phyloP scores from a whole-genome alignment of 2,888 invertebrate genomes.

The Adelognathus sp. region DNA sequence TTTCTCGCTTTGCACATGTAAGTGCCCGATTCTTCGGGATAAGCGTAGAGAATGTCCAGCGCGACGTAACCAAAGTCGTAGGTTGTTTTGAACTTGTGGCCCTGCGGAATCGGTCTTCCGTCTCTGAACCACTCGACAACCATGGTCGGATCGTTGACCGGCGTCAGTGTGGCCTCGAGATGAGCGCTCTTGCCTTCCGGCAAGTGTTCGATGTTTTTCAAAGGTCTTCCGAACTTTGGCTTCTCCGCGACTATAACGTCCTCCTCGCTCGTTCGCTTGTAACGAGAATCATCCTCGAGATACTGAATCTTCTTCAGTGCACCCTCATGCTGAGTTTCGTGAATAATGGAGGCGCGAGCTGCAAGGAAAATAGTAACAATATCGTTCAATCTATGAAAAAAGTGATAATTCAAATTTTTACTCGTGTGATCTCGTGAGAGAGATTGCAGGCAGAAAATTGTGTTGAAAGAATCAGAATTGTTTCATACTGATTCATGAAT shows the following conservation, averaged over 20 bases:
- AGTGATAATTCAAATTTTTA: not conserved
- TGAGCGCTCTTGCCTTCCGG: conserved; percentile 95
- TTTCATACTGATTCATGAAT: not conserved
- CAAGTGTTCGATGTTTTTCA: conserved; percentile 91
- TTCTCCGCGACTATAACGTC: conserved; percentile 91
- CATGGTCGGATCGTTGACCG: conserved; percentile 99
- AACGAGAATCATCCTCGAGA: conserved; percentile 92
- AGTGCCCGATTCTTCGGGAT: conserved; percentile 97
- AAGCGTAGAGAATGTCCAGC: conserved; percentile 97
- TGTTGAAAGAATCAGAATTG: not conserved
- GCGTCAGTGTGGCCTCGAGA: conserved; percentile 96
- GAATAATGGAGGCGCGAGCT: conserved; percentile 92
- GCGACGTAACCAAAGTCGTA: conserved; percentile 99
- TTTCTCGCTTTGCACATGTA: conserved; percentile 98
- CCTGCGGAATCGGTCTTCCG: conserved; percentile 94
- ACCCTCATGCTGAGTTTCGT: conserved; percentile 96
- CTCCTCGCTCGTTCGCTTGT: conserved; percentile 87
- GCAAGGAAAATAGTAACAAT: conserved; percentile 70
- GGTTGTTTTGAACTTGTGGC: conserved; percentile 97
- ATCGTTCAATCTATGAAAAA: conserved; percentile 19
- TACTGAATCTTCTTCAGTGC: conserved; percentile 95
- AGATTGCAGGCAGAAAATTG: not conserved
- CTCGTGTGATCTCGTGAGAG: too few species aligned
- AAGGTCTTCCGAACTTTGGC: conserved; percentile 93
- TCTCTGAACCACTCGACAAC: conserved; percentile 99